These are phyloP conservation scores for Erpetoichthys calabaricus DNA, from an alignment of 2,797 vertebrate species.

Conservation along the genomic window DNA sequence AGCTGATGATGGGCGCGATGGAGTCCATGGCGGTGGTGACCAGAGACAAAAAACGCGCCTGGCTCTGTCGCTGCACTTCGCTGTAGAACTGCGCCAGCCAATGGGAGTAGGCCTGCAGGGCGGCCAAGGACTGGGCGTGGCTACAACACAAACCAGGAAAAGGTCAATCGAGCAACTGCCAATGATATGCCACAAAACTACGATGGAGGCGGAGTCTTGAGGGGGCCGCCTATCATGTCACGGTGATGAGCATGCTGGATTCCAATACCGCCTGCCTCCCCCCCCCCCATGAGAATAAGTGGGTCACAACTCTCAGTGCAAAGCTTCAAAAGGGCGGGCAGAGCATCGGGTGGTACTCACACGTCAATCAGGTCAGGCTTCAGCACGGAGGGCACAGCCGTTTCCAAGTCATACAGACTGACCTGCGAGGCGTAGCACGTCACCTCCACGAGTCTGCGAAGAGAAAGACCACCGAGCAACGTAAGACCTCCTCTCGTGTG, in stretches of 20 bases:
- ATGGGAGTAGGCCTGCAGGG: slow-evolving; percentile 87
- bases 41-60: slow-evolving; percentile 76
- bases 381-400: slow-evolving; percentile 85
- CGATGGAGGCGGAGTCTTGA: too few relatives aligned
- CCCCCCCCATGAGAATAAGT: too few relatives aligned
- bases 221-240: too few relatives aligned
- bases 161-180: too few relatives aligned
- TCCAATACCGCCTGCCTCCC: too few relatives aligned
- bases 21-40: slow-evolving; percentile 82
- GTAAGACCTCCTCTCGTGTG: background rate
- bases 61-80: slow-evolving; percentile 77
- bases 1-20: slow-evolving; percentile 72
- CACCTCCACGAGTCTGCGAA: slow-evolving; percentile 76
- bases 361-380: slow-evolving; percentile 94
- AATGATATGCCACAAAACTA: too few relatives aligned
- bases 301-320: too few relatives aligned
- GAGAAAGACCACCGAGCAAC: slow-evolving; percentile 12
- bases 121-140: slow-evolving; percentile 91
- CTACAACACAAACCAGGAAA: slow-evolving; percentile 22
- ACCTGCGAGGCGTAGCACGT: slow-evolving; percentile 88
- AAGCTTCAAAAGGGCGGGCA: too few relatives aligned
- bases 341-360: slow-evolving; percentile 52
- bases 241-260: too few relatives aligned
- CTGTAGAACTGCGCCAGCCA: slow-evolving; percentile 93
- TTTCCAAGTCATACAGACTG: slow-evolving; percentile 90